Base-by-base conservation (phyloP, 2,797 vertebrate species). In the Menidia menidia region DNA sequence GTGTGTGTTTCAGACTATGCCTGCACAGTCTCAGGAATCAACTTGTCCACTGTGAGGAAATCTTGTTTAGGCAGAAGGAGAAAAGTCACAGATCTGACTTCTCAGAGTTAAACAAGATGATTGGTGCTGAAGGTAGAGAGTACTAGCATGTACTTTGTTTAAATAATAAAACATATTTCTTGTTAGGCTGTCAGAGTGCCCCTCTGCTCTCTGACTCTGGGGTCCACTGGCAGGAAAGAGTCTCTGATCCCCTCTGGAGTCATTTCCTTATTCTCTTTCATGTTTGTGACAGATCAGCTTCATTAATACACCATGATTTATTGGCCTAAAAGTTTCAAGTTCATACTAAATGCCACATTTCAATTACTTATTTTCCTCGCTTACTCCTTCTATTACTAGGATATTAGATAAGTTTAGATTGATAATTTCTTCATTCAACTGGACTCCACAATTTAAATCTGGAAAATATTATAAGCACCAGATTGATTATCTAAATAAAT, bases 11-110 rank as follows among this genome's bases (percentile, higher is more conserved):
- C 42, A 18, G 60, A 48, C 32, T 5, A 14, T 5, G 31, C 83
- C 83, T 85, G 84, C 62, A 80, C 64, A 81, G 76, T 73, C 58
- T 92, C 87, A 88, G 81, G 72, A 83, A 81, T 88, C 64, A 57
- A 71, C 75, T 73, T 8, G 70, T 81, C 64, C 52, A 41, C 48
- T 33, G 51, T 43, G 60, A 73, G 57, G 7, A 67, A 78, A 58
- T 69, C 51, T 80, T 90, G 71, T 87, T 87, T 89, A 83, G 86
- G 65, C 82, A 85, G 84, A 69, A 30, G 56, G 30, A 75, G 78
- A 86, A 57, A 74, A 73, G 80, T 77, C 84, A 63, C 63, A 77
- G 80, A 64, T 68, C 31, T 0, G 33, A 60, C 59, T 75, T 67
- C 57, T 61, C 14, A 43, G 62, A 85, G 81, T 75, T 81, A 81